Evolutionary conservation across 2,888 invertebrate species (phyloP).

Genomic region (Heliconius sara): DNA sequence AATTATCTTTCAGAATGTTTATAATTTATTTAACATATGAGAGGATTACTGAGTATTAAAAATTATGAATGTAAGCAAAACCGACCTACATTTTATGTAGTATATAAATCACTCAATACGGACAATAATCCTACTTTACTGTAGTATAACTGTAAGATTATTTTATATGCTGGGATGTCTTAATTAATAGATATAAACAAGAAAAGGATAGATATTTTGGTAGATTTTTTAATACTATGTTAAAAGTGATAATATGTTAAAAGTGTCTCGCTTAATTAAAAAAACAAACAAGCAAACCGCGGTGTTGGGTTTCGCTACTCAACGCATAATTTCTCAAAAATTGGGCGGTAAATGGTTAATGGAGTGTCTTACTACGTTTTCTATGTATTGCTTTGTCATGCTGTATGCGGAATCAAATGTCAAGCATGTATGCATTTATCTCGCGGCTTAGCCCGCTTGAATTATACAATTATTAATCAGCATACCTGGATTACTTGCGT

Average conservation of each 20-base stretch:
- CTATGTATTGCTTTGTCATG: too few relatives aligned
- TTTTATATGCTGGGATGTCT: too few relatives aligned
- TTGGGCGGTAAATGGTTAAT: background rate
- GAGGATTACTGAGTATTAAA: slow-evolving; percentile 24
- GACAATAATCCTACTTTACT: background rate
- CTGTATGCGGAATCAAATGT: too few relatives aligned
- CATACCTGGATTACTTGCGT: too few relatives aligned
- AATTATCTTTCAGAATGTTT: background rate
- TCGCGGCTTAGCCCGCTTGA: too few relatives aligned
- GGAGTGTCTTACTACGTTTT: too few relatives aligned
- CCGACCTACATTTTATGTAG: slow-evolving; percentile 46
- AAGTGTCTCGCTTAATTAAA: background rate
- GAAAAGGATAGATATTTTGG: too few relatives aligned
- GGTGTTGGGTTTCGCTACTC: background rate
- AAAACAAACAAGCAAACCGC: background rate
- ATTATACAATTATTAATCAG: too few relatives aligned
- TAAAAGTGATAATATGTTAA: background rate
- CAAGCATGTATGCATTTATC: too few relatives aligned
- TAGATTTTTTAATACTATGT: too few relatives aligned
- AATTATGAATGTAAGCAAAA: slow-evolving; percentile 47
- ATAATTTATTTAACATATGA: slow-evolving; percentile 16
- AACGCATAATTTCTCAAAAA: background rate
- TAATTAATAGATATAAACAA: too few relatives aligned
- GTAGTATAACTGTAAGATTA: too few relatives aligned
- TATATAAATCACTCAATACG: slow-evolving; percentile 29